Evolutionary conservation across 2,888 invertebrate genomes (phyloP), one percentile per base, ranked within the genome.

Genomic region (Agriopis leucophaearia): DNA sequence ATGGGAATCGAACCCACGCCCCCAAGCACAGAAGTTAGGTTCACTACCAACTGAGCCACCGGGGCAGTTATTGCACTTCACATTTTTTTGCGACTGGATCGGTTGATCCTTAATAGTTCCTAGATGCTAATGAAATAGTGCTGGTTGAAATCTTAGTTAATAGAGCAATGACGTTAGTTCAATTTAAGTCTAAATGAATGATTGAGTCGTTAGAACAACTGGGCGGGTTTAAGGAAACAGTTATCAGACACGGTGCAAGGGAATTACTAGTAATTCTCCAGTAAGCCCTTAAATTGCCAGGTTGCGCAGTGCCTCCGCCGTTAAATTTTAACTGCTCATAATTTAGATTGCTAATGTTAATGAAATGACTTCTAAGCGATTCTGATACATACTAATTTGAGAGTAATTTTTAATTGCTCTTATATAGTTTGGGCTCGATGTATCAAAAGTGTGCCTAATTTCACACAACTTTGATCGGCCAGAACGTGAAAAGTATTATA

Each of bases 161-260:
- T 71, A 69, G 61, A 73, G 63, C 65, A 69, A 45, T 80, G 79
- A 81, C 73, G 80, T 72, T 77, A 77, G 52, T 57, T 59, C 65
- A 63, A 55, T 60, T 66, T 36, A 45, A 10, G 54, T 59, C 42
- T 66, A 65, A 66, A 66, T 65, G 69, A 68, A 82, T 72, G 64
- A 66, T 73, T 82, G 84, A 83, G 75, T 85, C 84, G 84, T 81
- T 81, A 81, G 69, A 78, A 61, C 80, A 78, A 82, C 78, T 81
- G 69, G 71, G 74, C 69, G 79, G 77, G 83, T 82, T 82, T 77
- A 83, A 83, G 81, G 83, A 84, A 86, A 82, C 78, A 71, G 73
- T 77, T 75, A 74, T 69, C 65, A 66, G 64, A 66, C 58, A 70
- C 66, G 60, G 59, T 61, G 66, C 63, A 60, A 56, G 16, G 67